Evolutionary conservation across 1,140 invertebrate genomes (phyloP).

Genomic region (Drosophila arizonae): DNA sequence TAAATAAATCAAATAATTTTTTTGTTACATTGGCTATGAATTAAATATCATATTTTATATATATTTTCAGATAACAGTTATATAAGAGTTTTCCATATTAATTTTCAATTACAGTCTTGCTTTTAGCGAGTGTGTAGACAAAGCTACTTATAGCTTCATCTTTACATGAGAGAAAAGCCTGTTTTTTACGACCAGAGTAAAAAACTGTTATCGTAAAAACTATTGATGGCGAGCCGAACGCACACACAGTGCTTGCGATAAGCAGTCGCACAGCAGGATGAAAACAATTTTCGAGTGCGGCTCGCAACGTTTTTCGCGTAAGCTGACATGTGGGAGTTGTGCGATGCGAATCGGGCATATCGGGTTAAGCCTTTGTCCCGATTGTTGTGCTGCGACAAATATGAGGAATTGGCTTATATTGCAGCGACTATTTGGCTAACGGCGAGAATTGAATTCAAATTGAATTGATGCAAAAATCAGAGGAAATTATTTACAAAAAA

Average conservation of each 20-base stretch:
- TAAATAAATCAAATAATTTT: too few relatives aligned
- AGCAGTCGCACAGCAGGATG: neutral
- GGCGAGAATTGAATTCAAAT: too few relatives aligned
- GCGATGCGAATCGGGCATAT: neutral
- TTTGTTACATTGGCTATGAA: too few relatives aligned
- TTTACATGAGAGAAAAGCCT: neutral
- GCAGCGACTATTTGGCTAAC: too few relatives aligned
- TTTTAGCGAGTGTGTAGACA: neutral
- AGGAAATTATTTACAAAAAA: too few relatives aligned
- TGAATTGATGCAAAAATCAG: too few relatives aligned
- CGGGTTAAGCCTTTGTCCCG: neutral
- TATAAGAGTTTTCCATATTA: too few relatives aligned
- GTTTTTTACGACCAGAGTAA: neutral
- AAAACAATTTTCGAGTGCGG: conserved; percentile 9
- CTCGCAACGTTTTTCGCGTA: neutral
- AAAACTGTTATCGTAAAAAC: neutral
- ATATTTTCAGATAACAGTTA: too few relatives aligned
- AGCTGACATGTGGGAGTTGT: conserved; percentile 7
- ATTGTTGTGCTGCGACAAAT: conserved; percentile 2
- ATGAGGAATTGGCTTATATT: neutral
- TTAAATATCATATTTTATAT: too few relatives aligned
- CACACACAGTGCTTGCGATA: neutral
- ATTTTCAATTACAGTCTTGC: neutral
- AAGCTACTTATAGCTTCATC: neutral
- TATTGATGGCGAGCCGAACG: neutral